Conservation (phyloP, 2,888 invertebrate species). For the Corythucha ciliata region DNA sequence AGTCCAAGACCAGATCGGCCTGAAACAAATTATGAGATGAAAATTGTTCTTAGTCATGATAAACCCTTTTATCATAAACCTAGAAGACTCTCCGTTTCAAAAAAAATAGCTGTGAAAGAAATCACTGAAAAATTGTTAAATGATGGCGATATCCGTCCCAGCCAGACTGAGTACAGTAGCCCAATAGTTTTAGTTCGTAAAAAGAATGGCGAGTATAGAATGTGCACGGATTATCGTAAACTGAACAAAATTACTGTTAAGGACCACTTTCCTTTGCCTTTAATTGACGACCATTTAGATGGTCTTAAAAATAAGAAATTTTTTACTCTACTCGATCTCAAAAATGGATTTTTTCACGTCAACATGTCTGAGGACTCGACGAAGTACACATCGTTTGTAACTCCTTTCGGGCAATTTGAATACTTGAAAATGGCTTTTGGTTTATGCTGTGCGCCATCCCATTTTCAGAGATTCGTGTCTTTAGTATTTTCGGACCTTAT, state of each 20-base stretch:
- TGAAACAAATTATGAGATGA: conserved; percentile 15
- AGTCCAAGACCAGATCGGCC: not conserved
- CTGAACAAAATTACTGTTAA: conserved; percentile 11
- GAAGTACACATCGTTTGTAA: conserved; percentile 7
- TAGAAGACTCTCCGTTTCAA: conserved; percentile 7
- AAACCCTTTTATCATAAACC: conserved; percentile 11
- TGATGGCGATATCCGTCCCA: conserved; percentile 8
- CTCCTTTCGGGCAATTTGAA: conserved; percentile 15
- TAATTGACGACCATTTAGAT: conserved; percentile 19
- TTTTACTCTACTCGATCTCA: conserved; percentile 10
- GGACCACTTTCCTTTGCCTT: conserved; percentile 10
- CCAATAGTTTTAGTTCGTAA: conserved; percentile 14
- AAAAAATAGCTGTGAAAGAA: conserved; percentile 1
- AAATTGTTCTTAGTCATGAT: not conserved
- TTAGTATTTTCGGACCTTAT: conserved; percentile 8
- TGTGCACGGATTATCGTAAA: conserved; percentile 6
- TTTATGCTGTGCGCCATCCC: conserved; percentile 4
- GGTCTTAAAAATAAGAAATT: not conserved
- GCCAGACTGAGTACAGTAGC: conserved; percentile 11
- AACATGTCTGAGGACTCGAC: not conserved
- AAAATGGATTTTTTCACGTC: conserved; percentile 15
- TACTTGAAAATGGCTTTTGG: conserved; percentile 15
- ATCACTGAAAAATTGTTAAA: conserved; percentile 7
- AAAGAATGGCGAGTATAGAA: conserved; percentile 1
- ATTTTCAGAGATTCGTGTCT: conserved; percentile 6